Conservation (phyloP, 2,797 vertebrate species). For the Austrolebias charrua region DNA sequence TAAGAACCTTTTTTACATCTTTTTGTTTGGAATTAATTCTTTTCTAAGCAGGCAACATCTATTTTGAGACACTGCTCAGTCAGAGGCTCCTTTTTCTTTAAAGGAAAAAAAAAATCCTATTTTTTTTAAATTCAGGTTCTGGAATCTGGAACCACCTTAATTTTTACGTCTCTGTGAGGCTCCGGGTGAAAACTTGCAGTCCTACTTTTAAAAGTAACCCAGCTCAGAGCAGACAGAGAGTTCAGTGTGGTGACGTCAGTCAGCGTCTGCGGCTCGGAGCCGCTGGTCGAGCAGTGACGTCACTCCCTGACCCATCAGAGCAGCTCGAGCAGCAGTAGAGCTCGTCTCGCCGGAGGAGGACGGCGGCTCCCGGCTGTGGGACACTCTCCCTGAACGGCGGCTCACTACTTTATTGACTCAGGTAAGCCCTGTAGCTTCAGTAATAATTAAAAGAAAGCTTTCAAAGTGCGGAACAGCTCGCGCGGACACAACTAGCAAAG, state of each 20-base stretch:
- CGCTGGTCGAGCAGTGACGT: conserved; percentile 59
- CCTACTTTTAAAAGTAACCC: conserved; percentile 18
- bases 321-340: conserved; percentile 46
- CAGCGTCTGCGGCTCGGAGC: conserved; percentile 52
- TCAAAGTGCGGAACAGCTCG: conserved; percentile 24
- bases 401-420: conserved; percentile 20
- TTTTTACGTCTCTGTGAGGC: not conserved
- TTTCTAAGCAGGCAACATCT: too few relatives aligned
- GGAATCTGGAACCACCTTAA: too few relatives aligned
- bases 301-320: conserved; percentile 59
- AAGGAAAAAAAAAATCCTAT: too few relatives aligned
- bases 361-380: conserved; percentile 17
- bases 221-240: conserved; percentile 34
- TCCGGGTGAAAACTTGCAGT: not conserved
- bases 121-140: too few relatives aligned
- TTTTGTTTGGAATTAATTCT: too few relatives aligned
- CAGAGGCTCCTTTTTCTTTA: too few relatives aligned
- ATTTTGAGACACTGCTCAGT: too few relatives aligned
- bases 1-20: too few relatives aligned
- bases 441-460: not conserved
- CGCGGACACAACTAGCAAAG: conserved; percentile 32
- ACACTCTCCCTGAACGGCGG: conserved; percentile 14
- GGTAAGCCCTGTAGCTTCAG: conserved; percentile 27
- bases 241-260: conserved; percentile 54
- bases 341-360: conserved; percentile 39